These are phyloP conservation scores for Ochotona princeps DNA, from an alignment of 2,113 vertebrate genomes.

Conservation along the genomic window DNA sequence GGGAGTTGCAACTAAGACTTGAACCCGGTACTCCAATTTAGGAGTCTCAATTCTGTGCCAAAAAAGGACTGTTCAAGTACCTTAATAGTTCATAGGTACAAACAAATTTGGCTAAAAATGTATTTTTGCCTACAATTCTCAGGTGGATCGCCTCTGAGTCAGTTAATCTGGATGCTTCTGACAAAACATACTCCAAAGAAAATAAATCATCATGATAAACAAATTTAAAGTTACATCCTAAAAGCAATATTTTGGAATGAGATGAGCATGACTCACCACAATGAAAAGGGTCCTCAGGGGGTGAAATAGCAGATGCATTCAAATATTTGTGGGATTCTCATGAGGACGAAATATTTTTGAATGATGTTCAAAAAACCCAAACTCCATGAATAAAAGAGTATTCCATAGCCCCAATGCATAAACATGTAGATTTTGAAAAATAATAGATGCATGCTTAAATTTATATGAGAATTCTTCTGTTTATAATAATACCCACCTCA, in stretches of 20 bases:
- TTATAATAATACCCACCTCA: neutral
- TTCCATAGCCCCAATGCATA: neutral
- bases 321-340: constrained; percentile 14
- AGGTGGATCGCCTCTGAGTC: constrained; percentile 30
- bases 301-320: constrained; percentile 14
- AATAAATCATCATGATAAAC: constrained; percentile 31
- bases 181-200: constrained; percentile 28
- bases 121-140: constrained; percentile 55
- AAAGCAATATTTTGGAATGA: neutral
- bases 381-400: constrained; percentile 2
- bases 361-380: constrained; percentile 35
- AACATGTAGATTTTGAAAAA: neutral
- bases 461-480: constrained; percentile 40
- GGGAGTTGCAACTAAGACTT: no score
- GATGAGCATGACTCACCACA: neutral
- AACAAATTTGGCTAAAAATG: neutral
- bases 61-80: neutral
- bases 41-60: no score
- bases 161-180: constrained; percentile 23
- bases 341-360: constrained; percentile 17
- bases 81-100: neutral
- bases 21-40: no score
- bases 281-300: neutral
- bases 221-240: constrained; percentile 31
- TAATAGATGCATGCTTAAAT: constrained; percentile 12